Percentiles rank a stretch among this genome's conserved stretches.
phyloP scores from a whole-genome alignment of 2,888 invertebrate species.

The Sinhomidia bicolor region DNA sequence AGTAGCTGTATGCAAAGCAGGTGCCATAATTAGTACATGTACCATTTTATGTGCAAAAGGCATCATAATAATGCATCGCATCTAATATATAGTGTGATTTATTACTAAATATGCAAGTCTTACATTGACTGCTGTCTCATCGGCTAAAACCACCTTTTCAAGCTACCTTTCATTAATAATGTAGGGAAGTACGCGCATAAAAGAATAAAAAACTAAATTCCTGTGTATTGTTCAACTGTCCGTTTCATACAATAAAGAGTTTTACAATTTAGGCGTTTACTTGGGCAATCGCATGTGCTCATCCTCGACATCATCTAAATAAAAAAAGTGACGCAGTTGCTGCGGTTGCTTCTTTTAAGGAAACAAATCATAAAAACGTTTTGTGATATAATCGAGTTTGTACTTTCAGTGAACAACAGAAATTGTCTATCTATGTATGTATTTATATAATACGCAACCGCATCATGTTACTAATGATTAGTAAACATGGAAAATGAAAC shows the following conservation, averaged over 20 bases:
- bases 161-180: not conserved
- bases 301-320: not conserved
- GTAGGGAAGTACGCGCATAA: not conserved
- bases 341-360: constrained; percentile 42
- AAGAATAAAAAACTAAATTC: not conserved
- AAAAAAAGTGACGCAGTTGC: not conserved
- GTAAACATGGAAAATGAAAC: constrained; percentile 16
- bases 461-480: not conserved
- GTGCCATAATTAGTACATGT: not conserved
- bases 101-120: not conserved
- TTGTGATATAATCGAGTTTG: constrained; percentile 37
- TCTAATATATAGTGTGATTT: not conserved
- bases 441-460: not conserved
- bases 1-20: not conserved
- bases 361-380: constrained; percentile 49
- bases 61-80: not conserved
- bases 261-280: too few species aligned
- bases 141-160: not conserved
- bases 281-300: constrained; percentile 21
- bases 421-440: too few species aligned
- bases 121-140: not conserved
- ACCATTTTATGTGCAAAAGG: not conserved
- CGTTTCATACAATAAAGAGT: constrained; percentile 19
- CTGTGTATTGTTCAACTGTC: not conserved
- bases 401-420: constrained; percentile 10